phyloP scores from a whole-genome alignment of 2,797 vertebrate species.

The Crocidura indochinensis region DNA sequence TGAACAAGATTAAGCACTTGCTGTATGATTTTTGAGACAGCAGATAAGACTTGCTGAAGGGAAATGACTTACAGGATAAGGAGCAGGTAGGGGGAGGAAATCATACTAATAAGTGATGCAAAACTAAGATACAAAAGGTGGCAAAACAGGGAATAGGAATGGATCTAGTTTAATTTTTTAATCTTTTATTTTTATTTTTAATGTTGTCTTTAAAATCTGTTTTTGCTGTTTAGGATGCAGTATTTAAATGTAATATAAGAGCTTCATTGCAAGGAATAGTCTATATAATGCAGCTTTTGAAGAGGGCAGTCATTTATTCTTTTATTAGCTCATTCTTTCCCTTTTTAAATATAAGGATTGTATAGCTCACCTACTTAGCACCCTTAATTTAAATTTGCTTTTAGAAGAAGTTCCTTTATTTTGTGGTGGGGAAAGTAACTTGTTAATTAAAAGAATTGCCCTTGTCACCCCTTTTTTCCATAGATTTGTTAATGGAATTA shows the following conservation, averaged over 20 bases:
- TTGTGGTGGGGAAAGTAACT: constrained; percentile 73
- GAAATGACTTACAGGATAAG: background rate
- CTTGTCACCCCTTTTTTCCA: constrained; percentile 79
- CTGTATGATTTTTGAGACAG: background rate
- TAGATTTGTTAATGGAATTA: constrained; percentile 84
- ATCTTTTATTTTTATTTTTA: background rate
- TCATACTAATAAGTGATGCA: background rate
- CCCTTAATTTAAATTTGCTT: constrained; percentile 77
- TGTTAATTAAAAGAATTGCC: constrained; percentile 87
- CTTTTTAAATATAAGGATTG: constrained; percentile 42
- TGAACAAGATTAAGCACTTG: background rate
- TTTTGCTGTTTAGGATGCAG: background rate
- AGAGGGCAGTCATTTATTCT: background rate
- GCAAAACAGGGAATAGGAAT: no score
- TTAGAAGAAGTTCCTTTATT: constrained; percentile 81
- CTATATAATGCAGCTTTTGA: background rate
- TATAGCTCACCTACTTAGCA: constrained; percentile 42
- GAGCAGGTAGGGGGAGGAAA: background rate
- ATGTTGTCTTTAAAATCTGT: background rate
- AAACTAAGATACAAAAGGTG: background rate
- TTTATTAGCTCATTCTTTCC: constrained; percentile 20
- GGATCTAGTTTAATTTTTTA: background rate
- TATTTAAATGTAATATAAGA: background rate
- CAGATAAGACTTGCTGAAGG: background rate
- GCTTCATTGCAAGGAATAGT: background rate